These are phyloP conservation scores for Drosophila nr. medialis DNA, from an alignment of 2,888 invertebrate species.

Conservation along the genomic window DNA sequence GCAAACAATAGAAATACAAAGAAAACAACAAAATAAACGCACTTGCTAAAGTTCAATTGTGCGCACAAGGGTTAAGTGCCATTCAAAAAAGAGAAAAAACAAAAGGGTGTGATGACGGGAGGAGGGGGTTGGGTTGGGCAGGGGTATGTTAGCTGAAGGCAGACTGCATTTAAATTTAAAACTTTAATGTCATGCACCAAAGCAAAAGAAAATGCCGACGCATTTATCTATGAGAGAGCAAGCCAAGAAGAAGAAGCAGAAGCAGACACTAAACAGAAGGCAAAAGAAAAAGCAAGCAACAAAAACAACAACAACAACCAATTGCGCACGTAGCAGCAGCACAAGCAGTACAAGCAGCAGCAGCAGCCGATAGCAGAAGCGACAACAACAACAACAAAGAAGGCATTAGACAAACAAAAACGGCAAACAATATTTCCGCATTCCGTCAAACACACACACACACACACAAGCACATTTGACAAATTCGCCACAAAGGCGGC, in stretches of 20 bases:
- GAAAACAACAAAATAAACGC: slow-evolving; percentile 33
- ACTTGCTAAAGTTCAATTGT: slow-evolving; percentile 70
- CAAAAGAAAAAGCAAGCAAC: slow-evolving; percentile 41
- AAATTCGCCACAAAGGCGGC: slow-evolving; percentile 50
- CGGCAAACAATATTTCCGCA: slow-evolving; percentile 73
- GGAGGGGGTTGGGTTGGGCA: slow-evolving; percentile 2
- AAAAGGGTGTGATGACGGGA: neutral
- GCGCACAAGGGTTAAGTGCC: slow-evolving; percentile 64
- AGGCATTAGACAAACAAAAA: slow-evolving; percentile 48
- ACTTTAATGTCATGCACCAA: slow-evolving; percentile 77
- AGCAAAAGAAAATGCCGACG: slow-evolving; percentile 63
- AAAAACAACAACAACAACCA: slow-evolving; percentile 24
- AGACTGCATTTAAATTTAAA: slow-evolving; percentile 71
- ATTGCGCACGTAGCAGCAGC: slow-evolving; percentile 57
- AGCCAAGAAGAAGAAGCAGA: slow-evolving; percentile 39
- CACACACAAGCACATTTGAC: slow-evolving; percentile 57
- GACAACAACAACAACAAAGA: slow-evolving; percentile 29
- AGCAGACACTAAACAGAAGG: slow-evolving; percentile 39
- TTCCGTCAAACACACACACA: slow-evolving; percentile 57
- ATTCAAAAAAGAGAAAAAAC: slow-evolving; percentile 2
- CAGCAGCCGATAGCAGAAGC: slow-evolving; percentile 36
- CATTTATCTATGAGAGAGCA: slow-evolving; percentile 57
- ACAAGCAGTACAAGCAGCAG: slow-evolving; percentile 12
- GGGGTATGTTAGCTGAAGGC: slow-evolving; percentile 22
- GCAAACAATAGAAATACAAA: slow-evolving; percentile 35